Evolutionary conservation across 2,888 invertebrate genomes (phyloP).

Genomic region (Sisyra nigra): DNA sequence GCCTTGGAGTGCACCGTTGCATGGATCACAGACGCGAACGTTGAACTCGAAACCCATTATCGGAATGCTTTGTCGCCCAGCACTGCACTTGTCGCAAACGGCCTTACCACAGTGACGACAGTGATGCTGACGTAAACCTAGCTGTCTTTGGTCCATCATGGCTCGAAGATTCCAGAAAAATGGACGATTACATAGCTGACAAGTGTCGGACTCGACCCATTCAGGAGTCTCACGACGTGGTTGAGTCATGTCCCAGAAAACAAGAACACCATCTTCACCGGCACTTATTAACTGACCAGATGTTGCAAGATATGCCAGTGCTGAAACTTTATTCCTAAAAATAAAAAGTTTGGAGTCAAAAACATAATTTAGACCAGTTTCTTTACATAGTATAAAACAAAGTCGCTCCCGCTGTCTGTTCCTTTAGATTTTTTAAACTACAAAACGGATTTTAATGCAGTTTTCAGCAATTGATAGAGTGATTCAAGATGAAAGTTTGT

Average conservation of each 20-base stretch:
- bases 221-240: slow-evolving; percentile 82
- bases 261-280: slow-evolving; percentile 81
- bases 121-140: slow-evolving; percentile 82
- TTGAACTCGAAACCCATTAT: slow-evolving; percentile 97
- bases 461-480: too few relatives aligned
- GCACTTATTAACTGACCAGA: slow-evolving; percentile 74
- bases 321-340: slow-evolving; percentile 74
- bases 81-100: slow-evolving; percentile 84
- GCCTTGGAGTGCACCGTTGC: slow-evolving; percentile 66
- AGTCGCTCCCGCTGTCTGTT: too few relatives aligned
- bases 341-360: slow-evolving; percentile 12
- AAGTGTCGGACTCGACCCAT: slow-evolving; percentile 90
- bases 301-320: slow-evolving; percentile 66
- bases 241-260: slow-evolving; percentile 89
- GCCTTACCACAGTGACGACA: slow-evolving; percentile 92
- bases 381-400: too few relatives aligned
- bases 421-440: too few relatives aligned
- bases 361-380: too few relatives aligned
- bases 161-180: slow-evolving; percentile 98
- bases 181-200: slow-evolving; percentile 86
- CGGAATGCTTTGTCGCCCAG: slow-evolving; percentile 77
- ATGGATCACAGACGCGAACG: slow-evolving; percentile 88
- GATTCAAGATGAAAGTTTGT: too few relatives aligned
- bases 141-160: slow-evolving; percentile 94
- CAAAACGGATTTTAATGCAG: too few relatives aligned